Evolutionary conservation across 2,888 invertebrate species (phyloP).

Genomic region (Gibbula magus): DNA sequence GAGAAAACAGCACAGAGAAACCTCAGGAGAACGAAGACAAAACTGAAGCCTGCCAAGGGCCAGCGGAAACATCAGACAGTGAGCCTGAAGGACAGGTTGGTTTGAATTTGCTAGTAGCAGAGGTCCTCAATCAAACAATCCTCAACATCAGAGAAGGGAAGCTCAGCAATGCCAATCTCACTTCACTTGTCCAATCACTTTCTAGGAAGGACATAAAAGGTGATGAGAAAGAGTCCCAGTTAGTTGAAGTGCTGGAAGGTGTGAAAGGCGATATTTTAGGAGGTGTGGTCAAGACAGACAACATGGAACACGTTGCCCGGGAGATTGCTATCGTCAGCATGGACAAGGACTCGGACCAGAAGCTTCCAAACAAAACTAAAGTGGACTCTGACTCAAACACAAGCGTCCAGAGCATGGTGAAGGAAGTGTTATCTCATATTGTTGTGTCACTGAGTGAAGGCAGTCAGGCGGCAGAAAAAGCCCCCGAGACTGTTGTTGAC

Average conservation of each 20-base stretch:
- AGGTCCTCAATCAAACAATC: slow-evolving; percentile 39
- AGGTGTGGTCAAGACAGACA: slow-evolving; percentile 36
- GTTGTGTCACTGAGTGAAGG: not conserved
- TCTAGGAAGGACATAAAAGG: slow-evolving; percentile 27
- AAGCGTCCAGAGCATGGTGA: not conserved
- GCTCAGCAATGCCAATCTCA: slow-evolving; percentile 29
- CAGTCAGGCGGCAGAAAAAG: not conserved
- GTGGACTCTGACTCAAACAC: not conserved
- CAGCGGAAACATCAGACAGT: no score
- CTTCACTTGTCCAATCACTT: slow-evolving; percentile 27
- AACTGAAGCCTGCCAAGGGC: no score
- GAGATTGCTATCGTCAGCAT: slow-evolving; percentile 44
- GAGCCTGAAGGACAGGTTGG: not conserved
- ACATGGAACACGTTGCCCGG: slow-evolving; percentile 34
- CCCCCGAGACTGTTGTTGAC: not conserved
- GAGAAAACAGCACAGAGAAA: no score
- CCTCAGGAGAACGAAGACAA: no score
- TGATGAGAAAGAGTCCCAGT: not conserved
- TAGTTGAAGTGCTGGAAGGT: slow-evolving; percentile 38
- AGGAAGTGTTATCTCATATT: not conserved
- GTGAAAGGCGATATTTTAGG: slow-evolving; percentile 36
- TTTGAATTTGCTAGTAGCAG: slow-evolving; percentile 35
- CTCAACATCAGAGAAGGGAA: slow-evolving; percentile 32
- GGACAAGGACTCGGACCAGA: slow-evolving; percentile 16
- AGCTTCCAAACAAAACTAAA: not conserved